Percentiles rank a stretch among this genome's conserved stretches.
Conservation (phyloP, 2,888 invertebrate genomes). For the Omphaloscelis lunosa region DNA sequence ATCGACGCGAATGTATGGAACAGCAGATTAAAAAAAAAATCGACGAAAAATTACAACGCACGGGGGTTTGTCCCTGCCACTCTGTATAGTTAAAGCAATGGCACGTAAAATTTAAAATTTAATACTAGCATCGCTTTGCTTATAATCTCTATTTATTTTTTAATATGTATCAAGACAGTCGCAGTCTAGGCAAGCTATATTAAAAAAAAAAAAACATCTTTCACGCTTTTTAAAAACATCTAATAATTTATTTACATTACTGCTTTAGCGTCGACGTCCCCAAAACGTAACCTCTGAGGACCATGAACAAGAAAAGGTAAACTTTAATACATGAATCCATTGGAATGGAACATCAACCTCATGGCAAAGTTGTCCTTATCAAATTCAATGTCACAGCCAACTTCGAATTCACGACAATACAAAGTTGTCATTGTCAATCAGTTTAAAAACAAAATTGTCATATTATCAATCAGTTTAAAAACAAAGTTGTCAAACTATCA, state of each 20-base stretch:
- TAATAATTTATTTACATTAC: conserved; percentile 30
- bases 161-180: neutral
- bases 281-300: conserved; percentile 42
- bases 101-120: too few species aligned
- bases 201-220: neutral
- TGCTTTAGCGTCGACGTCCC: conserved; percentile 39
- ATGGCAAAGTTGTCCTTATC: conserved; percentile 2
- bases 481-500: neutral
- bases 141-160: neutral
- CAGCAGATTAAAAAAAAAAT: too few species aligned
- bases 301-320: conserved; percentile 42
- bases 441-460: neutral
- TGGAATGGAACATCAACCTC: conserved; percentile 9
- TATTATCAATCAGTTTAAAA: too few species aligned
- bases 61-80: too few species aligned
- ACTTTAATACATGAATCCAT: conserved; percentile 30
- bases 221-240: neutral
- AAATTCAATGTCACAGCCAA: neutral
- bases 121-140: conserved; percentile 6
- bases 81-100: too few species aligned
- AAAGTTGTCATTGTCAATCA: too few species aligned
- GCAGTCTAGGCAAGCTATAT: neutral
- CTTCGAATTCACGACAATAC: neutral
- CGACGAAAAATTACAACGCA: too few species aligned
- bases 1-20: too few species aligned